Evolutionary conservation across 2,797 vertebrate genomes (phyloP), one percentile per base, ranked within the genome.

Genomic region (Alectoris magna): DNA sequence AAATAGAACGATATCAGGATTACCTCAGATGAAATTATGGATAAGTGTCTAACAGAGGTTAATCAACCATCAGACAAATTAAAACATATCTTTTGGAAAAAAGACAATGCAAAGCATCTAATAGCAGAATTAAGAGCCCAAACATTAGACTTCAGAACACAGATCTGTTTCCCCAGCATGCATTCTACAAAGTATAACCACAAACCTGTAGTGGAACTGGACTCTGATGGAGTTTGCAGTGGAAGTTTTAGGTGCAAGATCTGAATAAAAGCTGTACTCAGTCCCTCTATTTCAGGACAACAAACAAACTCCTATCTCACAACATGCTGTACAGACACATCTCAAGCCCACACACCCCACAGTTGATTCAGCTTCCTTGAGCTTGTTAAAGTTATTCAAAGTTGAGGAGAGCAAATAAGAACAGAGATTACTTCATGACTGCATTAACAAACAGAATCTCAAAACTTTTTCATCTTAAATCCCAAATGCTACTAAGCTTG

Each of bases 121-220:
- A 8, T 31, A 71, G 56, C 2, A 48, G 23, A 69, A 46, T 34
- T n/a, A 6, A 60, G 38, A 41, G 8, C 23, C 1, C 27, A 23
- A n/a, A 91, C 38, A 51, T n/a, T 1, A 38, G 13, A n/a, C n/a
- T 10, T 44, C 2, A 73, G 16, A 67, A 70, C 17, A 39, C 6
- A 2, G 7, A 38, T 14, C 19, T 64, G 1, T 5, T 60, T 29
- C n/a, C 43, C 24, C 5, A 7, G 1, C 0, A 9, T 4, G 26
- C 60, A 38, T 6, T 3, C 17, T 2, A 31, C 1, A 1, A 44
- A 55, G 16, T 4, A 19, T 5, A 67, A 21, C 11, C 31, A 62
- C 27, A 44, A 63, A 72, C 0, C 53, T 31, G 36, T 2, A 51
- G 14, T 36, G 23, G 29, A 78, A 48, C 0, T 44, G 78, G 44